Base-by-base conservation (phyloP, 2,888 invertebrate genomes). In the Lepidocyrtinus sp. region DNA sequence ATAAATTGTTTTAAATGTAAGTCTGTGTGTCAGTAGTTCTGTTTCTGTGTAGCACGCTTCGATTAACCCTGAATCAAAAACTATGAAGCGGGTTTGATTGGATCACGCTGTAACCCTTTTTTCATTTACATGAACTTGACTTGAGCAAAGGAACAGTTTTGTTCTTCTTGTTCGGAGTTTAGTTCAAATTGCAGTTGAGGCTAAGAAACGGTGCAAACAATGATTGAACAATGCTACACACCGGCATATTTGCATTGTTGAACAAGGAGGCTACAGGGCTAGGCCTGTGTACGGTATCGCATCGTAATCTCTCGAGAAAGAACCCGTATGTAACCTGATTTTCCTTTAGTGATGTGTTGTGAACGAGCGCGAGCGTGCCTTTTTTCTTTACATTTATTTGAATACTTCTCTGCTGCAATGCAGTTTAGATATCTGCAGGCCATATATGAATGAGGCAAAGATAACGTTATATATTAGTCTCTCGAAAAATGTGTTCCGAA, bases 21-120 rank as follows among this genome's bases (percentile, higher is more conserved):
- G 75, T 75, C 75, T 61, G 12, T 75, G 75, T 75, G 75, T 75
- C 75, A 75, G 75, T 75, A 75, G 75, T 75, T 75, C 62, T 75
- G 25, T n/a, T n/a, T n/a, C n/a, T n/a, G n/a, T n/a, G n/a, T 25
- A 27, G 59, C 68, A 75, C 67, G 62, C 61, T 68, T 68, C 46
- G 68, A 7, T 67, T 26, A 15, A 1, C 55, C 17, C 55, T 5
- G 3, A 2, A n/a, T n/a, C 55, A 15, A 15, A n/a, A 2, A n/a
- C 15, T 55, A n/a, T 12, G 5, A 5, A 5, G n/a, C 55, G 55
- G n/a, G n/a, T 55, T n/a, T 17, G n/a, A 55, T 55, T n/a, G 5
- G 12, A n/a, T 55, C 7, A n/a, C n/a, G 9, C 3, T 55, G 9
- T 55, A 55, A 55, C 55, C 55, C 55, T 55, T 55, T 55, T 55